A percentile compares a stretch with the other conserved stretches of the same genome.
phyloP scores from a whole-genome alignment of 2,888 invertebrate species.

The Drosophila cognata region DNA sequence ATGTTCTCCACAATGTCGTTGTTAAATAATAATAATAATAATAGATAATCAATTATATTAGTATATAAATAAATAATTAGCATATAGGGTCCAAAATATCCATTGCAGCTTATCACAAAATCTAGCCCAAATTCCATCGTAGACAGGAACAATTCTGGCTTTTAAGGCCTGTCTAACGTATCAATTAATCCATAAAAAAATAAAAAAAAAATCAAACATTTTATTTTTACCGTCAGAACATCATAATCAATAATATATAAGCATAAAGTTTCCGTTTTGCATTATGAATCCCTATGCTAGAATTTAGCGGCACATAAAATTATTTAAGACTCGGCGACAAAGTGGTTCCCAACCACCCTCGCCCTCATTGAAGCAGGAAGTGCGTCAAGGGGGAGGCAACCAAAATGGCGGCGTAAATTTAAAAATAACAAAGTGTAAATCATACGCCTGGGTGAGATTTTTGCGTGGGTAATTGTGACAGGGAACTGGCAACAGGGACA shows the following conservation, averaged over 20 bases:
- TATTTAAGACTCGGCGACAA: slow-evolving; percentile 34
- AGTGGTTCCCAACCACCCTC: slow-evolving; percentile 3
- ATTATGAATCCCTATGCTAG: slow-evolving; percentile 45
- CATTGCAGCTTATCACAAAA: neutral
- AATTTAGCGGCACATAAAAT: slow-evolving; percentile 55
- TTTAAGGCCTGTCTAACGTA: slow-evolving; percentile 12
- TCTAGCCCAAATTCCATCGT: fast-evolving
- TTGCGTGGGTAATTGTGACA: slow-evolving; percentile 25
- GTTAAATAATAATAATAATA: neutral
- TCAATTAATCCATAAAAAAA: slow-evolving; percentile 11
- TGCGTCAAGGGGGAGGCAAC: slow-evolving; percentile 44
- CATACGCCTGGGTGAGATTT: slow-evolving; percentile 70
- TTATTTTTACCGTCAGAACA: slow-evolving; percentile 10
- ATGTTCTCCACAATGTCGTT: neutral
- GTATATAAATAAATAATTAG: neutral
- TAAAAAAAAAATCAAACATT: neutral
- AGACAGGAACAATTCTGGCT: neutral
- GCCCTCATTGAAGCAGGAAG: slow-evolving; percentile 22
- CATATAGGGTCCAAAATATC: neutral
- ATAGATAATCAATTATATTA: neutral
- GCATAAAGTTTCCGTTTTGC: slow-evolving; percentile 35
- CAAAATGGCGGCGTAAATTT: slow-evolving; percentile 71
- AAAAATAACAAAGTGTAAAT: slow-evolving; percentile 80
- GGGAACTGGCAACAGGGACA: slow-evolving; percentile 16
- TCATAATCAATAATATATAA: slow-evolving; percentile 60